Evolutionary conservation across 2,113 vertebrate genomes (phyloP).

Genomic region (Melanotaenia duboulayi): DNA sequence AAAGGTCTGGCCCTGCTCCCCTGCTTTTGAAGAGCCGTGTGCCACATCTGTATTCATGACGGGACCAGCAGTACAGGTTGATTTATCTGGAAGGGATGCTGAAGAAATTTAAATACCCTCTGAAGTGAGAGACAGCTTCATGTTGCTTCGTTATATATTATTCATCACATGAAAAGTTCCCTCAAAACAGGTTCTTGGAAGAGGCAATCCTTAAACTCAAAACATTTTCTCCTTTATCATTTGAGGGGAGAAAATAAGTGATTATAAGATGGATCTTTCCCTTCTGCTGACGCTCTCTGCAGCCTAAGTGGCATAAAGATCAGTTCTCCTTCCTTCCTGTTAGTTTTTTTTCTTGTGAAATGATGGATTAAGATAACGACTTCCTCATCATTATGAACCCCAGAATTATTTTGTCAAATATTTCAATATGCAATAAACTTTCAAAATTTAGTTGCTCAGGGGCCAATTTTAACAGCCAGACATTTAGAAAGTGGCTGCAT

Average conservation of each 20-base stretch:
- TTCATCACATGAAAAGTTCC: conserved; percentile 34
- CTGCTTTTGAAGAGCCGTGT: not conserved
- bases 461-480: not conserved
- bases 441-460: not conserved
- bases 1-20: no score
- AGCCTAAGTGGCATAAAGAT: conserved; percentile 36
- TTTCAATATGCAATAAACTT: not conserved
- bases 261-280: conserved; percentile 6
- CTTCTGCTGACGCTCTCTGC: conserved; percentile 4
- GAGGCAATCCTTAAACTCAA: not conserved
- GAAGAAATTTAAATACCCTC: conserved; percentile 8
- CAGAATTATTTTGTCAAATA: no score
- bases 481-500: not conserved
- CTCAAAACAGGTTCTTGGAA: conserved; percentile 5
- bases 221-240: not conserved
- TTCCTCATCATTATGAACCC: not conserved
- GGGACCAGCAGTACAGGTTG: conserved; percentile 5
- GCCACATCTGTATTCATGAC: conserved; percentile 32
- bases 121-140: conserved; percentile 9
- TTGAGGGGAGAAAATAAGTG: conserved; percentile 14
- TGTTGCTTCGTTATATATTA: conserved; percentile 32
- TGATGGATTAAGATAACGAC: no score
- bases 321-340: conserved; percentile 13
- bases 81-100: conserved; percentile 13
- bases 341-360: not conserved